phyloP scores from a whole-genome alignment of 1,140 invertebrate species.

The Popillia japonica region DNA sequence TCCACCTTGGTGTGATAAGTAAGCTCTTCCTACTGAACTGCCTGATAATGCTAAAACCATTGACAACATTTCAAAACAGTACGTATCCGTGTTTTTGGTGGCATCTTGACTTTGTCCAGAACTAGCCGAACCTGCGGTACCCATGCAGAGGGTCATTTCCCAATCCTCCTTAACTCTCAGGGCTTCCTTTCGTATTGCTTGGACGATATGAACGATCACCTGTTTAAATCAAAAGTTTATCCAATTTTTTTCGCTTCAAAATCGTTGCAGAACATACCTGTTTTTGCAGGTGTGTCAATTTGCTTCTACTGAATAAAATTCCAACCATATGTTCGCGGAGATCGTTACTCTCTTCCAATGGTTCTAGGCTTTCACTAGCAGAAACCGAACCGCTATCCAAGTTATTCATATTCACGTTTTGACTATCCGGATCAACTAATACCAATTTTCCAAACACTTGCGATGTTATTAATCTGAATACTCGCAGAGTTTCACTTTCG shows the following conservation, averaged over 20 bases:
- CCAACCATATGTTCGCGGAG: constrained; percentile 96
- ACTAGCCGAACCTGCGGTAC: constrained; percentile 46
- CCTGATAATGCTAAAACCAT: constrained; percentile 92
- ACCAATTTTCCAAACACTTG: constrained; percentile 94
- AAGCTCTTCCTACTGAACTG: constrained; percentile 86
- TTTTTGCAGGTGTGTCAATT: constrained; percentile 93
- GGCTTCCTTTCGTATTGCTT: constrained; percentile 90
- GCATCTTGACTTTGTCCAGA: constrained; percentile 60
- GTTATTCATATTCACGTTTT: constrained; percentile 53
- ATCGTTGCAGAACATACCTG: constrained; percentile 70
- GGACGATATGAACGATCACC: constrained; percentile 92
- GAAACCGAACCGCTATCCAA: constrained; percentile 60
- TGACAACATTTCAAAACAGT: constrained; percentile 97
- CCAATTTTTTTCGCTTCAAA: neutral
- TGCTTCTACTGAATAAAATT: constrained; percentile 93
- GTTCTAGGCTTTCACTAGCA: constrained; percentile 62
- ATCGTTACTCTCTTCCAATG: constrained; percentile 80
- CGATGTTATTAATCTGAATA: constrained; percentile 92
- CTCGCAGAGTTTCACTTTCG: constrained; percentile 90
- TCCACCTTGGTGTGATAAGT: constrained; percentile 88
- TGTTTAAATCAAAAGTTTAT: constrained; percentile 54
- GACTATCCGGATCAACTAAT: constrained; percentile 62
- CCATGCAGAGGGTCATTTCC: constrained; percentile 68
- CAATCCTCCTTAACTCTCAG: constrained; percentile 86
- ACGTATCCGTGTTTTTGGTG: constrained; percentile 78